phyloP scores from a whole-genome alignment of 2,113 vertebrate species.

The Hoplias malabaricus region DNA sequence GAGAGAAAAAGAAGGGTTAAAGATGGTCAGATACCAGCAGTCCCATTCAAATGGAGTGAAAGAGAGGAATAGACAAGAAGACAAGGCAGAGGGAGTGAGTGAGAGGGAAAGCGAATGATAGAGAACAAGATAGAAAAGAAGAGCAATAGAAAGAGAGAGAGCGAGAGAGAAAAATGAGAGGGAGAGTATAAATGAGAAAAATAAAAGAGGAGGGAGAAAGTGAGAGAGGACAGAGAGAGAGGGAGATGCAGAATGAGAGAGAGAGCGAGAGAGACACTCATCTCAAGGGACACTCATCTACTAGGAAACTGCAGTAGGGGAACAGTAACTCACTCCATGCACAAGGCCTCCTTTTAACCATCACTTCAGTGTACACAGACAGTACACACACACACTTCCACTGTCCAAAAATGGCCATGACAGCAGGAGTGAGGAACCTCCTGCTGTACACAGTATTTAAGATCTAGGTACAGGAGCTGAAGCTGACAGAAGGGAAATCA shows the following conservation, averaged over 20 bases:
- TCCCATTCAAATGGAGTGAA: background rate
- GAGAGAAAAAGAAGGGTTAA: background rate
- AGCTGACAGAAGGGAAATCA: background rate
- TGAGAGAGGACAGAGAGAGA: conserved; percentile 21
- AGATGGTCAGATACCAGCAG: background rate
- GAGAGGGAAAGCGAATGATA: conserved; percentile 35
- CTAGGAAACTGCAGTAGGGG: no score
- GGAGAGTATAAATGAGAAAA: conserved; percentile 20
- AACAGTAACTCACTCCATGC: background rate
- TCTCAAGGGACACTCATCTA: background rate
- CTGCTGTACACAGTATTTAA: background rate
- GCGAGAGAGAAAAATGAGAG: background rate
- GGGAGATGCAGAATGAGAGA: conserved; percentile 31
- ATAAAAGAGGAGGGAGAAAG: conserved; percentile 8
- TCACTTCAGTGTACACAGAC: background rate
- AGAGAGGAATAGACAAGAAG: conserved; percentile 29
- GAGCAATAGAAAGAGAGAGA: conserved; percentile 13
- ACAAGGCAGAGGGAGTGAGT: conserved; percentile 10
- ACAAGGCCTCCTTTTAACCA: conserved; percentile 13
- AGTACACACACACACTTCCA: background rate
- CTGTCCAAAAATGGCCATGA: background rate
- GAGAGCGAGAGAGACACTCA: background rate
- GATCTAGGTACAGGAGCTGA: background rate
- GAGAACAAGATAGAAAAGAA: conserved; percentile 35
- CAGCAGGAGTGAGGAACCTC: background rate